These are phyloP conservation scores for Monochamus alternatus DNA, from an alignment of 2,888 invertebrate genomes.

Conservation along the genomic window DNA sequence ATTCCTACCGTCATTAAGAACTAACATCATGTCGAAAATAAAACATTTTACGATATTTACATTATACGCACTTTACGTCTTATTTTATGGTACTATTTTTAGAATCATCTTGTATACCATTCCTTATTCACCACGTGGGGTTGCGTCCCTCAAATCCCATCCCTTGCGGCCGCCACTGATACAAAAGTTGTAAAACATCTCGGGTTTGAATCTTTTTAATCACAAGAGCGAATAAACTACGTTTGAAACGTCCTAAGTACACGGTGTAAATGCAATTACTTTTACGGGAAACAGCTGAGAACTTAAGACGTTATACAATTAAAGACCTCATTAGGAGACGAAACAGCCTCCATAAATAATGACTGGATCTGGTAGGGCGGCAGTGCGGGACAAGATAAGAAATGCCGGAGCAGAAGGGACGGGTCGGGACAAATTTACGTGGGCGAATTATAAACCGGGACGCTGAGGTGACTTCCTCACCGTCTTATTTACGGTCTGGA, in stretches of 20 bases:
- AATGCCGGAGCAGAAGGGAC: slow-evolving; percentile 24
- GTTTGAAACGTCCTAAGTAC: slow-evolving; percentile 17
- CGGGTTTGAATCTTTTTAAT: not conserved
- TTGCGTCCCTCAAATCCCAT: too few species aligned
- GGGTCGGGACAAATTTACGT: slow-evolving; percentile 25
- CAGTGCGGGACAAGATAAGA: slow-evolving; percentile 19
- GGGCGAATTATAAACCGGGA: slow-evolving; percentile 25
- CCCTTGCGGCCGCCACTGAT: too few species aligned
- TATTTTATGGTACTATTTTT: too few species aligned
- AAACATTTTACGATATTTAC: too few species aligned
- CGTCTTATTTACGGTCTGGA: too few species aligned
- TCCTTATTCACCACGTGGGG: too few species aligned
- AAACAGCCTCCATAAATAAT: slow-evolving; percentile 32
- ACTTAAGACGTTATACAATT: slow-evolving; percentile 40
- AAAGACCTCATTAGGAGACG: slow-evolving; percentile 40
- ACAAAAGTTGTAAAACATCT: too few species aligned
- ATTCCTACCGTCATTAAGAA: too few species aligned
- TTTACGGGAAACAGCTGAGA: slow-evolving; percentile 35
- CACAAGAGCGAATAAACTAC: slow-evolving; percentile 1
- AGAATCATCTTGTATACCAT: too few species aligned
- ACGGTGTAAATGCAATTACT: slow-evolving; percentile 35
- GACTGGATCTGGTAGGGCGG: slow-evolving; percentile 6
- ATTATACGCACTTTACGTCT: too few species aligned
- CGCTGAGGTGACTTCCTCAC: slow-evolving; percentile 11
- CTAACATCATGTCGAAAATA: too few species aligned